These are phyloP conservation scores for Aphelenchoides fujianensis DNA, from an alignment of 1,140 invertebrate genomes.

Conservation along the genomic window DNA sequence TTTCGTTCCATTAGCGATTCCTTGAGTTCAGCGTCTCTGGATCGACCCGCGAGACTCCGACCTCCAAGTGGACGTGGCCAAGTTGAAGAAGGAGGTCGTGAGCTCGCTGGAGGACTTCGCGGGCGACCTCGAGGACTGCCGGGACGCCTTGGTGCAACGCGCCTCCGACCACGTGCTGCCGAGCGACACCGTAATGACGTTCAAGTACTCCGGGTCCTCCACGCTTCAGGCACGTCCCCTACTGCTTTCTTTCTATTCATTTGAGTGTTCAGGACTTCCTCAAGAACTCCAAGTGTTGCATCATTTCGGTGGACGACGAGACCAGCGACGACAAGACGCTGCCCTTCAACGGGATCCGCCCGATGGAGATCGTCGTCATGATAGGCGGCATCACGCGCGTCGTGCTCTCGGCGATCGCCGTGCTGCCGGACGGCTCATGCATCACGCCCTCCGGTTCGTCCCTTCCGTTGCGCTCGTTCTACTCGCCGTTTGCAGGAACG, in stretches of 20 bases:
- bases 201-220: conserved; percentile 27
- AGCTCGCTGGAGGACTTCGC: conserved; percentile 29
- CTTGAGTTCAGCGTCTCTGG: conserved; percentile 32
- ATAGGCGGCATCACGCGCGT: conserved; percentile 34
- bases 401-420: conserved; percentile 37
- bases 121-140: conserved; percentile 22
- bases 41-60: conserved; percentile 15
- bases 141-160: conserved; percentile 22
- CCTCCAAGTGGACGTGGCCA: conserved; percentile 19
- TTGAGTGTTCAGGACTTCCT: conserved; percentile 26
- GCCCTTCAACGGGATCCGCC: conserved; percentile 25
- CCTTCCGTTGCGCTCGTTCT: not conserved
- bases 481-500: conserved; percentile 26
- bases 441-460: conserved; percentile 26
- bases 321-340: conserved; percentile 4
- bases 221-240: conserved; percentile 22
- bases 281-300: conserved; percentile 24
- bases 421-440: conserved; percentile 36
- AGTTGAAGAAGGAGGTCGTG: conserved; percentile 26
- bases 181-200: conserved; percentile 28
- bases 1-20: conserved; percentile 1
- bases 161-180: conserved; percentile 30
- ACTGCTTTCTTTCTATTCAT: conserved; percentile 19
- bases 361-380: conserved; percentile 28
- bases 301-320: conserved; percentile 31